These are phyloP conservation scores for Sternotherus odoratus DNA, from an alignment of 2,797 vertebrate genomes.

Conservation along the genomic window DNA sequence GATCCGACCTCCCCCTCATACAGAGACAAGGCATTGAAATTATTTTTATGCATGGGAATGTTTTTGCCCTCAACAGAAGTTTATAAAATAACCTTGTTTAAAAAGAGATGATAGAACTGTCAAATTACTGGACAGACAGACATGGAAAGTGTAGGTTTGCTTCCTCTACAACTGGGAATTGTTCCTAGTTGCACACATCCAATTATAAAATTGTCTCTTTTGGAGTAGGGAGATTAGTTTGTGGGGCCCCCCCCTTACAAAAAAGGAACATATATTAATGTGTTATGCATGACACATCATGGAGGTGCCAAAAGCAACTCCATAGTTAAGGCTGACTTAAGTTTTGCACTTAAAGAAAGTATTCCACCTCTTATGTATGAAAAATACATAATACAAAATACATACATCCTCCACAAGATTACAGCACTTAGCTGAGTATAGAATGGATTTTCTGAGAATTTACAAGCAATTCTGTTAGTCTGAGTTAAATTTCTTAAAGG, in stretches of 20 bases:
- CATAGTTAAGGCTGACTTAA: neutral
- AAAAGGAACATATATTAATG: neutral
- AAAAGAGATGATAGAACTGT: conserved; percentile 47
- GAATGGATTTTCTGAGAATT: conserved; percentile 1
- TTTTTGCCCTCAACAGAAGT: conserved; percentile 17
- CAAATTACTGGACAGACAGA: conserved; percentile 23
- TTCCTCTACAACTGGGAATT: neutral
- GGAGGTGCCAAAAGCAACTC: neutral
- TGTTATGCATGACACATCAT: rapidly evolving
- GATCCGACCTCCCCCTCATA: neutral
- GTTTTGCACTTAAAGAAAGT: neutral
- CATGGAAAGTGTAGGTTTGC: neutral
- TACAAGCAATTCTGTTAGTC: neutral
- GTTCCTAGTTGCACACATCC: neutral
- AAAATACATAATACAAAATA: neutral
- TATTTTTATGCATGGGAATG: neutral
- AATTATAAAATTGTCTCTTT: neutral
- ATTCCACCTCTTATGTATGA: neutral
- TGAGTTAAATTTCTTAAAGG: neutral
- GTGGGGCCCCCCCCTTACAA: no score
- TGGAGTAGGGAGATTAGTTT: neutral
- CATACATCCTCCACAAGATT: neutral
- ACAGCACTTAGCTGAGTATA: neutral
- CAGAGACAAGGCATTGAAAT: conserved; percentile 51
- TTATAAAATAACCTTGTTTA: conserved; percentile 53